These are phyloP conservation scores for Diogma glabrata DNA, from an alignment of 2,888 invertebrate genomes.

Conservation along the genomic window DNA sequence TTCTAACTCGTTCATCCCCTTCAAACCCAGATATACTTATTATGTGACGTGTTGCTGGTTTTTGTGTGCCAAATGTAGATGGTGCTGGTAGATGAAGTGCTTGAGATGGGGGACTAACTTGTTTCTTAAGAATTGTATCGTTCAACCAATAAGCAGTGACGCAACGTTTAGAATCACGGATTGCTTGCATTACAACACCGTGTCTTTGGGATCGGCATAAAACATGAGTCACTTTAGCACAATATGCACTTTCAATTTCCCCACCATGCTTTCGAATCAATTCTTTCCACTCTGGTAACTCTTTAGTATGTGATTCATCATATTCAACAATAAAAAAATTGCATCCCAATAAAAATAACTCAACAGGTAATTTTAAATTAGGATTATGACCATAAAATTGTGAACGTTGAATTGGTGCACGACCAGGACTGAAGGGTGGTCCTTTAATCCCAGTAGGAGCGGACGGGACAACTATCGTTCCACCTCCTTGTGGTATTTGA, in stretches of 20 bases:
- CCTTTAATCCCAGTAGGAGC: constrained; percentile 20
- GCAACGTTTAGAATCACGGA: constrained; percentile 53
- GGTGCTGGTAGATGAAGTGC: constrained; percentile 83
- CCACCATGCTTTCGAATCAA: constrained; percentile 74
- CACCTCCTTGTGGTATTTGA: constrained; percentile 25
- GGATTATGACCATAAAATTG: constrained; percentile 92
- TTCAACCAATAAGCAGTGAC: constrained; percentile 85
- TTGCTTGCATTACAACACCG: constrained; percentile 78
- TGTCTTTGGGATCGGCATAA: constrained; percentile 84
- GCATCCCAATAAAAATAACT: constrained; percentile 84
- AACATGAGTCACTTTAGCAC: constrained; percentile 81
- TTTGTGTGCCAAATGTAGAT: constrained; percentile 47
- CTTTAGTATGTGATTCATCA: constrained; percentile 51
- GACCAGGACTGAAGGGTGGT: constrained; percentile 40
- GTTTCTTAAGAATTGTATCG: constrained; percentile 76
- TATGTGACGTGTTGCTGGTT: constrained; percentile 64
- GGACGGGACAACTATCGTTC: constrained; percentile 14
- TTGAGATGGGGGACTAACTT: constrained; percentile 85
- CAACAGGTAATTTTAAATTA: constrained; percentile 75
- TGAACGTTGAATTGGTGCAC: constrained; percentile 43
- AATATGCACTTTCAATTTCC: constrained; percentile 75
- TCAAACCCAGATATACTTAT: constrained; percentile 83
- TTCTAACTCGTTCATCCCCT: constrained; percentile 66
- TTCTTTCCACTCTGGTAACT: constrained; percentile 54
- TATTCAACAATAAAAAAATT: constrained; percentile 84